These are phyloP conservation scores for Deilephila elpenor DNA, from an alignment of 2,888 invertebrate species.

Conservation along the genomic window DNA sequence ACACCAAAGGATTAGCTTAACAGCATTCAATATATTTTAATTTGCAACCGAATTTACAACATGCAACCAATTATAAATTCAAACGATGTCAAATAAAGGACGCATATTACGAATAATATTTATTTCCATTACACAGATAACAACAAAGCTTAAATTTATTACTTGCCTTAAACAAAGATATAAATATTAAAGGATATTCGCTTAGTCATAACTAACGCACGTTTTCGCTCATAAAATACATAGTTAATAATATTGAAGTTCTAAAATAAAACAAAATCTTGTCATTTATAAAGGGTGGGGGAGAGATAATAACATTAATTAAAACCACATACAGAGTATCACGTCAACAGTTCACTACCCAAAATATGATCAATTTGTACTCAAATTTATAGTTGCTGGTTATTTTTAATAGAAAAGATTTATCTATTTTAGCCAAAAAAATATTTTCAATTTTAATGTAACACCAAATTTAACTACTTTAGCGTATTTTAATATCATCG, in stretches of 20 bases:
- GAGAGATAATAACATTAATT: no score
- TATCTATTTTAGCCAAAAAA: no score
- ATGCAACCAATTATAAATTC: background rate
- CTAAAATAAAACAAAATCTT: background rate
- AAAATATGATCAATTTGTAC: no score
- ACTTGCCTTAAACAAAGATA: background rate
- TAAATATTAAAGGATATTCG: background rate
- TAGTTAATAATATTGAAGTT: background rate
- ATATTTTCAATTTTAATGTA: no score
- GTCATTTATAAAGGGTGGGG: background rate
- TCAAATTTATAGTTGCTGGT: no score
- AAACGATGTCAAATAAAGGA: conserved; percentile 1
- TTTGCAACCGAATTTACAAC: background rate
- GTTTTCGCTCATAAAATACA: background rate
- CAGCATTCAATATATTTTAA: background rate
- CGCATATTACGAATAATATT: background rate
- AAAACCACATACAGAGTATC: no score
- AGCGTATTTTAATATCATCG: no score
- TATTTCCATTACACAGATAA: background rate
- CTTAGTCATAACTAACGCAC: background rate
- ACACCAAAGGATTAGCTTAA: no score
- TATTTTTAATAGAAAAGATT: no score
- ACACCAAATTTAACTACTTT: no score
- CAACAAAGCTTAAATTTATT: background rate
- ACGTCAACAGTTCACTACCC: no score